Conservation (phyloP, 1,140 invertebrate genomes). For the Sycobia sp. region DNA sequence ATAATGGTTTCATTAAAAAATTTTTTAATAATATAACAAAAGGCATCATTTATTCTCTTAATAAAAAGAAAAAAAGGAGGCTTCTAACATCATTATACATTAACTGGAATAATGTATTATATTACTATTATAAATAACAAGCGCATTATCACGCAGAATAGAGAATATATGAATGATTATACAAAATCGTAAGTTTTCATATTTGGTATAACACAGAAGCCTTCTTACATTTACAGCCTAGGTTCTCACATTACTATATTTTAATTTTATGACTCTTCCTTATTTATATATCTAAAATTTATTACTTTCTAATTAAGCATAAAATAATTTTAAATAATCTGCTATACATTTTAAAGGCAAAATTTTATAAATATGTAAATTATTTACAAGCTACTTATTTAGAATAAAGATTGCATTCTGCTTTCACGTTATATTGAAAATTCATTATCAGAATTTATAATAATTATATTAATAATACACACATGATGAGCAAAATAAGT, state of each 20-base stretch:
- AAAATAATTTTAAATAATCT: constrained; percentile 1
- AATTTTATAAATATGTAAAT: background rate
- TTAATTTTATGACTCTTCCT: no score
- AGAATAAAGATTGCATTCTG: background rate
- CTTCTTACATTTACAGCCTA: constrained; percentile 1
- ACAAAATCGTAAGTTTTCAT: constrained; percentile 22
- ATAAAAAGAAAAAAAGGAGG: constrained; percentile 35
- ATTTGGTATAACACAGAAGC: constrained; percentile 5
- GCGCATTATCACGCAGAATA: constrained; percentile 26
- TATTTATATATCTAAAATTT: background rate
- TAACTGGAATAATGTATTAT: constrained; percentile 29
- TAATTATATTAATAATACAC: background rate
- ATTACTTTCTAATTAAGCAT: background rate
- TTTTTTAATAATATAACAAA: constrained; percentile 28
- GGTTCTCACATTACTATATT: no score
- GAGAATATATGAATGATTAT: constrained; percentile 29
- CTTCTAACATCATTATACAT: constrained; percentile 31
- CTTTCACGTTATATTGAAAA: background rate
- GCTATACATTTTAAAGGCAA: background rate
- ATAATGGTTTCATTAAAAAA: no score
- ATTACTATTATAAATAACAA: constrained; percentile 33
- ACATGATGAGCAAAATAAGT: constrained; percentile 16
- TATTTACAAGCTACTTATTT: background rate
- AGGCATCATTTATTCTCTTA: constrained; percentile 34
- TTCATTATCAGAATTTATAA: background rate